Percentiles rank a stretch among this genome's conserved stretches.
These are phyloP conservation scores for Mirounga angustirostris DNA, from an alignment of 2,113 vertebrate genomes.

Conservation along the genomic window DNA sequence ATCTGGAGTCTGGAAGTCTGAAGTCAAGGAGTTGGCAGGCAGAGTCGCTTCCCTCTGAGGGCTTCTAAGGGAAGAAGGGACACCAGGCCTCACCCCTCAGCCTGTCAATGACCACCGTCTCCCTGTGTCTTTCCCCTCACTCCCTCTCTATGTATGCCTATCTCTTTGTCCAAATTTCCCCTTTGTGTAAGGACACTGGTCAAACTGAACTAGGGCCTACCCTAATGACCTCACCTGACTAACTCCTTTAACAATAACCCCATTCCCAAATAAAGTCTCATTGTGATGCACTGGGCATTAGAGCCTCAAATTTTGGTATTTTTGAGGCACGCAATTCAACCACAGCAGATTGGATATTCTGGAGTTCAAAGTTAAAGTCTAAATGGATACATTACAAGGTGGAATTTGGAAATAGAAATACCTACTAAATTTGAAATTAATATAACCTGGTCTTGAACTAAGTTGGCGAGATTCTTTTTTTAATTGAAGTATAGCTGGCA, in stretches of 20 bases:
- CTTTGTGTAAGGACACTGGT: neutral
- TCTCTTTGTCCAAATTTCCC: no score
- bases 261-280: neutral
- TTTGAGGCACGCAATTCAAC: neutral
- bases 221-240: neutral
- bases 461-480: neutral
- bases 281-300: neutral
- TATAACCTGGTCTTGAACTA: neutral
- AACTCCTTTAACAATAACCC: neutral
- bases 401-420: neutral
- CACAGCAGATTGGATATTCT: neutral
- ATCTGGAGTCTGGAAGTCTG: neutral
- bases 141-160: neutral
- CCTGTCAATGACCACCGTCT: neutral
- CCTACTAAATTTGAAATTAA: neutral
- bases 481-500: neutral
- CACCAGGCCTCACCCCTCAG: neutral
- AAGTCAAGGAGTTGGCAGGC: neutral
- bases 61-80: rapidly evolving
- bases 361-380: neutral
- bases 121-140: neutral
- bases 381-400: neutral
- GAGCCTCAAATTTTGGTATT: neutral
- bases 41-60: neutral
- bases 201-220: rapidly evolving